Evolutionary conservation across 1,140 invertebrate genomes (phyloP).

Genomic region (Cephus cinctus): DNA sequence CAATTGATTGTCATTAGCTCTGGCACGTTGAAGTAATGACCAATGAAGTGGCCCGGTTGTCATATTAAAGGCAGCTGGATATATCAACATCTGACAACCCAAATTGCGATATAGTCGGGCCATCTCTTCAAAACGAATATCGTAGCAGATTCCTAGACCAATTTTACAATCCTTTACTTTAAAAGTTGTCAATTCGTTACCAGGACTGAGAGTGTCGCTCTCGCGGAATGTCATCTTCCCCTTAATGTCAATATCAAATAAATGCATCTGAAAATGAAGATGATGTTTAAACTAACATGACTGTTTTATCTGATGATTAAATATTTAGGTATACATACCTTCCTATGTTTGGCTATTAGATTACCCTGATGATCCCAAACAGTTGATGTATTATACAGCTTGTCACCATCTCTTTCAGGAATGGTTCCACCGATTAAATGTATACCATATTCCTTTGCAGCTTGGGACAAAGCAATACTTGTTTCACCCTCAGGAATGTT

Average conservation of each 20-base stretch:
- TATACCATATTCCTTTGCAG: constrained; percentile 76
- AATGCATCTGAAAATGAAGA: constrained; percentile 69
- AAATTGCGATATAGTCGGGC: constrained; percentile 77
- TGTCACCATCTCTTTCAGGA: constrained; percentile 72
- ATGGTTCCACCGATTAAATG: constrained; percentile 89
- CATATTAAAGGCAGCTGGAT: constrained; percentile 95
- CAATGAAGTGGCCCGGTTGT: constrained; percentile 92
- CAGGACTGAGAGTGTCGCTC: constrained; percentile 79
- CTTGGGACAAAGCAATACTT: constrained; percentile 65
- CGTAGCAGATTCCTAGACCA: constrained; percentile 93
- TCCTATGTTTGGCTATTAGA: constrained; percentile 72
- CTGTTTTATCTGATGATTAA: constrained; percentile 3
- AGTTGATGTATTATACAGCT: constrained; percentile 88
- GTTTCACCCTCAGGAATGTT: constrained; percentile 76
- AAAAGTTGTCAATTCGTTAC: constrained; percentile 75
- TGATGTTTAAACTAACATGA: constrained; percentile 1
- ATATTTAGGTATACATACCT: constrained; percentile 54
- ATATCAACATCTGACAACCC: constrained; percentile 82
- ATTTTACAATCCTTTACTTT: constrained; percentile 74
- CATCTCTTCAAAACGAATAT: constrained; percentile 89
- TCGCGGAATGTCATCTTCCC: constrained; percentile 92
- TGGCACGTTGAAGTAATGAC: constrained; percentile 76
- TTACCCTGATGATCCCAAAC: constrained; percentile 81
- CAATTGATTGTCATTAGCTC: constrained; percentile 88
- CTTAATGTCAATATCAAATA: constrained; percentile 95